Evolutionary conservation across 2,888 invertebrate species (phyloP).

Genomic region (Trilocha varians): DNA sequence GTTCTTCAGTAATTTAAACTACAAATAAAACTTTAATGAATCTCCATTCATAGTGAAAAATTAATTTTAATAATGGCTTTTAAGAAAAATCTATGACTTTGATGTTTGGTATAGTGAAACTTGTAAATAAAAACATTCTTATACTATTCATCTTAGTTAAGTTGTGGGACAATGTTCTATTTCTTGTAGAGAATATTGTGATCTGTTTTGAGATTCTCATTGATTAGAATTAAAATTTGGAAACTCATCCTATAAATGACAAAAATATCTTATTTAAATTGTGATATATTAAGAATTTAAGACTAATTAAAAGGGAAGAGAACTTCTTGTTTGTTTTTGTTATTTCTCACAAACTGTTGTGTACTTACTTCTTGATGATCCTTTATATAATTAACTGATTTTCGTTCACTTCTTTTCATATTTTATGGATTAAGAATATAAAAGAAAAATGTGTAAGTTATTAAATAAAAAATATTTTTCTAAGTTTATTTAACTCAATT

Average conservation of each 20-base stretch:
- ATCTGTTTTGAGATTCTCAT: neutral
- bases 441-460: neutral
- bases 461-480: neutral
- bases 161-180: neutral
- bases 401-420: too few species aligned
- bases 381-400: too few species aligned
- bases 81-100: too few species aligned
- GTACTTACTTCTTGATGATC: neutral
- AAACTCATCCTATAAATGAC: conserved; percentile 2
- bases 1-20: too few species aligned
- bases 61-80: too few species aligned
- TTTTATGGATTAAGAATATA: neutral
- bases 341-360: neutral
- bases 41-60: too few species aligned
- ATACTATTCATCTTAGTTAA: too few species aligned
- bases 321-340: neutral
- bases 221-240: neutral
- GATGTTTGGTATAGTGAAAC: too few species aligned
- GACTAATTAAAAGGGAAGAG: conserved; percentile 1
- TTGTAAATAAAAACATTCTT: too few species aligned
- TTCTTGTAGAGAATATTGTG: neutral
- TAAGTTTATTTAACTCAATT: neutral
- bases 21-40: too few species aligned
- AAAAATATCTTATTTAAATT: conserved; percentile 4
- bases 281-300: conserved; percentile 19